A percentile compares a stretch with the other conserved stretches of the same genome.
phyloP scores from a whole-genome alignment of 2,113 vertebrate species.

The Indicator indicator region DNA sequence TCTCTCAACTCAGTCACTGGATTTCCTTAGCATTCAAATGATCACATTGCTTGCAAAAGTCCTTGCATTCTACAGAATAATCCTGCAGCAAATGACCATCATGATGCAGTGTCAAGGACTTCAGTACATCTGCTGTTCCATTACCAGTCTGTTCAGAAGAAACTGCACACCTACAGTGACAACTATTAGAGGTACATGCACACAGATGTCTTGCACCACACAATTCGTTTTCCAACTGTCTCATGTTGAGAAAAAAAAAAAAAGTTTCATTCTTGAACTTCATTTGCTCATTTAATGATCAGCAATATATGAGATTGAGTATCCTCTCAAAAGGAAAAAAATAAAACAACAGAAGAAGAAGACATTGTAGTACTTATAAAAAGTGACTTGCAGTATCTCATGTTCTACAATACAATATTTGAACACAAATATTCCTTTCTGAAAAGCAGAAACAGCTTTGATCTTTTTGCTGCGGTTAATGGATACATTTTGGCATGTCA shows the following conservation, averaged over 20 bases:
- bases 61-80: background rate
- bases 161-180: background rate
- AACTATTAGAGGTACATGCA: background rate
- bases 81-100: background rate
- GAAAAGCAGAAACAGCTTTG: background rate
- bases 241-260: background rate
- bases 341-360: background rate
- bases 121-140: background rate
- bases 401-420: background rate
- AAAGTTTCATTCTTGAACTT: background rate
- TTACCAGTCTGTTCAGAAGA: background rate
- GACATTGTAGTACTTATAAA: background rate
- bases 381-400: background rate
- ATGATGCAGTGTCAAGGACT: background rate
- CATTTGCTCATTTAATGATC: background rate
- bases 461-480: constrained; percentile 12
- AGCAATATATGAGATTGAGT: background rate
- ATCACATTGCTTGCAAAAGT: background rate
- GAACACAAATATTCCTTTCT: background rate
- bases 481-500: constrained; percentile 4
- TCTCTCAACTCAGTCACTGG: background rate
- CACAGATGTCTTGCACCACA: background rate
- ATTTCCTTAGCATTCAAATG: background rate
- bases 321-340: background rate
- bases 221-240: background rate